Conservation (phyloP, 2,888 invertebrate genomes). For the Dastarcus helophoroides region DNA sequence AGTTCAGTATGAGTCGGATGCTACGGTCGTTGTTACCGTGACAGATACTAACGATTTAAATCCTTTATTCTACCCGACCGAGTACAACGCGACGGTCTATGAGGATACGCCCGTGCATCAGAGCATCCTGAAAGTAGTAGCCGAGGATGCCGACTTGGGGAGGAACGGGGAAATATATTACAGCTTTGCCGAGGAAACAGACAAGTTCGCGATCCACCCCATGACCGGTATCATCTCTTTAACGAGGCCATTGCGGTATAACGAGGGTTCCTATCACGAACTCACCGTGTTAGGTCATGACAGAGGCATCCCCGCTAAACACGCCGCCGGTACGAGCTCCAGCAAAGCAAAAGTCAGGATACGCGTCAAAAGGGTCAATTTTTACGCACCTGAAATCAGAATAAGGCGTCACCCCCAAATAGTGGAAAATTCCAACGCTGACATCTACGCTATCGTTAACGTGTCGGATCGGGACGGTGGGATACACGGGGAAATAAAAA, state of each 20-base stretch:
- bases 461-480: constrained; percentile 77
- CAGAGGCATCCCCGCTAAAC: constrained; percentile 57
- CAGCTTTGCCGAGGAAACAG: constrained; percentile 70
- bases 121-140: constrained; percentile 66
- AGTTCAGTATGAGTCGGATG: constrained; percentile 55
- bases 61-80: constrained; percentile 84
- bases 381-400: constrained; percentile 73
- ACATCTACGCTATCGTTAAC: constrained; percentile 81
- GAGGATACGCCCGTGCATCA: constrained; percentile 82
- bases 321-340: constrained; percentile 44
- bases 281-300: constrained; percentile 77
- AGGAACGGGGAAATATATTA: constrained; percentile 96
- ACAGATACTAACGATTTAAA: constrained; percentile 84
- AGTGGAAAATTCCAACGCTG: constrained; percentile 67
- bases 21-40: constrained; percentile 52
- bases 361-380: constrained; percentile 70
- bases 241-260: constrained; percentile 63
- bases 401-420: constrained; percentile 71
- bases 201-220: constrained; percentile 86
- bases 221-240: constrained; percentile 80
- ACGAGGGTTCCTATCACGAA: constrained; percentile 58
- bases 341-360: constrained; percentile 70
- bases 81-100: constrained; percentile 75
- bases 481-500: constrained; percentile 70
- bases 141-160: constrained; percentile 93